A percentile compares a stretch with the other conserved stretches of the same genome.
Evolutionary conservation across 1,140 invertebrate genomes (phyloP).

Genomic region (Sminthurides bifidus): DNA sequence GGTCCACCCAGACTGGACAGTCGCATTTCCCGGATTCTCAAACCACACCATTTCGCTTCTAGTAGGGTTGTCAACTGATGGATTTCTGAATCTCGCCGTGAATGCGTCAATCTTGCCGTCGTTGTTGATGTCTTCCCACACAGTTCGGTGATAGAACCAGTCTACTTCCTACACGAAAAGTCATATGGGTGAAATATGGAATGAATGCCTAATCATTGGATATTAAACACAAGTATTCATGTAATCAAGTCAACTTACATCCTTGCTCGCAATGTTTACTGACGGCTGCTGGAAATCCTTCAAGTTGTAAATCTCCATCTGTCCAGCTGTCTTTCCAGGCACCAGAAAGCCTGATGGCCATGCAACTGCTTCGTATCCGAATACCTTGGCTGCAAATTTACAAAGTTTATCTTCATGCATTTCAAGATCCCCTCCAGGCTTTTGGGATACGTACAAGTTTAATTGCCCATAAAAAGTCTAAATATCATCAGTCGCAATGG

Average conservation of each 20-base stretch:
- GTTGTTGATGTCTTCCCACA: slow-evolving; percentile 40
- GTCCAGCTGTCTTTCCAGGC: slow-evolving; percentile 37
- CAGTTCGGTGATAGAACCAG: slow-evolving; percentile 40
- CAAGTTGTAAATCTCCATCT: slow-evolving; percentile 36
- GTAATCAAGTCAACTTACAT: slow-evolving; percentile 1
- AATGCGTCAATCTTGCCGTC: slow-evolving; percentile 39
- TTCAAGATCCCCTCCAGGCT: too few species aligned
- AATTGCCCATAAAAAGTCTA: neutral
- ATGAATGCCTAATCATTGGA: neutral
- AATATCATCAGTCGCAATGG: neutral
- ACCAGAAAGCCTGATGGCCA: slow-evolving; percentile 39
- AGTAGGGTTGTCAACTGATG: slow-evolving; percentile 27
- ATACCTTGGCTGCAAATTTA: slow-evolving; percentile 18
- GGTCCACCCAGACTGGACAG: slow-evolving; percentile 33
- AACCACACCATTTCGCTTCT: slow-evolving; percentile 36
- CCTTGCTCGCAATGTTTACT: neutral
- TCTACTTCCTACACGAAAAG: slow-evolving; percentile 11
- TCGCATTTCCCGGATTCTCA: slow-evolving; percentile 33
- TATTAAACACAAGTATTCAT: slow-evolving; percentile 7
- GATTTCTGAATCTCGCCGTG: slow-evolving; percentile 36
- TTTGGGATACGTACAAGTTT: too few species aligned
- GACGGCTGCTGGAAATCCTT: neutral
- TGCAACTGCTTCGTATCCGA: slow-evolving; percentile 32
- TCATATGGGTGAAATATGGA: too few species aligned
- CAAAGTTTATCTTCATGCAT: neutral